Conservation (phyloP, 1,140 invertebrate species). For the Caenorhabditis brenneri region DNA sequence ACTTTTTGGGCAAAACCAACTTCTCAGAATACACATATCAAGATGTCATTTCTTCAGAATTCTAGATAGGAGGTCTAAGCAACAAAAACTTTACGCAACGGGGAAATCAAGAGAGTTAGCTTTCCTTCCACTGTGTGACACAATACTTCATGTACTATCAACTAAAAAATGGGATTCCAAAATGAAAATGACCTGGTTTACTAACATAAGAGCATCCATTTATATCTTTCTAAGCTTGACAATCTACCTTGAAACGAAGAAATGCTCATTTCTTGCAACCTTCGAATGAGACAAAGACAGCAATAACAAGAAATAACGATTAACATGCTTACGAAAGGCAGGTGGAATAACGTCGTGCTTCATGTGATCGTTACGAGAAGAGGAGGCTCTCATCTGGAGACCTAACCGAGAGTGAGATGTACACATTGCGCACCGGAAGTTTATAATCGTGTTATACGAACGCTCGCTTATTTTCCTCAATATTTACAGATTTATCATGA, state of each 20-base stretch:
- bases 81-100: no score
- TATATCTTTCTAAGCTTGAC: no score
- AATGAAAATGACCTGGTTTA: no score
- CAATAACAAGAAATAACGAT: background rate
- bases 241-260: no score
- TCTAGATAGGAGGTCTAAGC: no score
- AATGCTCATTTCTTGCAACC: background rate
- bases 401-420: background rate
- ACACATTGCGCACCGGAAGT: background rate
- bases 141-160: no score
- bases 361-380: background rate
- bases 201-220: no score
- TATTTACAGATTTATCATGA: slow-evolving; percentile 35
- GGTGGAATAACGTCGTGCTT: background rate
- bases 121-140: no score
- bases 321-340: background rate
- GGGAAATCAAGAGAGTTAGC: no score
- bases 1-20: background rate
- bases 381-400: background rate
- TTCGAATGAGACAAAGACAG: background rate
- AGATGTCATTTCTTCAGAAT: no score
- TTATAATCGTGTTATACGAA: slow-evolving; percentile 35
- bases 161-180: no score
- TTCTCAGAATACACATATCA: background rate
- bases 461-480: background rate